These are phyloP conservation scores for Pseudotriccus pelzelni DNA, from an alignment of 2,797 vertebrate species.

Conservation along the genomic window DNA sequence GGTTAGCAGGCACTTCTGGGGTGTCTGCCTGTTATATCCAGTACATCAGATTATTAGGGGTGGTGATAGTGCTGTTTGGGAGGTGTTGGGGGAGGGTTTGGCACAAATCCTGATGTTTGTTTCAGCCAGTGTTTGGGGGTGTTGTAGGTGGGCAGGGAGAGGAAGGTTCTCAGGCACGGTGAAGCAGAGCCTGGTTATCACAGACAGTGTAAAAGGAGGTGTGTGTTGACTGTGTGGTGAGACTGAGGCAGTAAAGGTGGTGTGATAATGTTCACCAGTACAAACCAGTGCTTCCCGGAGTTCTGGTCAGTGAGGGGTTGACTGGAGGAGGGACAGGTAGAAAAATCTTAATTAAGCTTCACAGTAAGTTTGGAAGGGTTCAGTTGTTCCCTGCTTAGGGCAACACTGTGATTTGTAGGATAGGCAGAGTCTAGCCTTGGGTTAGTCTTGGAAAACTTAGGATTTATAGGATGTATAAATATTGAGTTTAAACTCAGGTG, in stretches of 20 bases:
- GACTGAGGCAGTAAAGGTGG: neutral
- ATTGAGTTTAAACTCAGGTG: neutral
- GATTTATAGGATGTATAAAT: neutral
- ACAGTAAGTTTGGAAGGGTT: neutral
- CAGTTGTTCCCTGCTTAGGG: neutral
- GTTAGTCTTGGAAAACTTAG: neutral
- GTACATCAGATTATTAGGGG: fast-evolving
- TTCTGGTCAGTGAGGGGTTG: neutral
- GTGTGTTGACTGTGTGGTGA: neutral
- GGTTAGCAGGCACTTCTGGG: neutral
- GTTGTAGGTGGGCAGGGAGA: neutral
- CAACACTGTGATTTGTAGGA: neutral
- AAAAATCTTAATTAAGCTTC: neutral
- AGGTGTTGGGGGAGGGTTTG: neutral
- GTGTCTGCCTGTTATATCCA: neutral
- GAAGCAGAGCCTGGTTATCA: neutral
- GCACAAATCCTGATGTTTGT: neutral
- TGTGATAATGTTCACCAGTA: neutral
- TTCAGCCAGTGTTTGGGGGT: neutral
- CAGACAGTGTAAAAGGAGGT: fast-evolving
- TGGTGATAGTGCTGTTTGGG: fast-evolving
- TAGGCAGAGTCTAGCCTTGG: neutral
- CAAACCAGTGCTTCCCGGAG: neutral
- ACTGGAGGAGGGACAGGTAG: neutral
- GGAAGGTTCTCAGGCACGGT: neutral